phyloP scores from a whole-genome alignment of 2,888 invertebrate genomes.

The Acrobasis suavella region DNA sequence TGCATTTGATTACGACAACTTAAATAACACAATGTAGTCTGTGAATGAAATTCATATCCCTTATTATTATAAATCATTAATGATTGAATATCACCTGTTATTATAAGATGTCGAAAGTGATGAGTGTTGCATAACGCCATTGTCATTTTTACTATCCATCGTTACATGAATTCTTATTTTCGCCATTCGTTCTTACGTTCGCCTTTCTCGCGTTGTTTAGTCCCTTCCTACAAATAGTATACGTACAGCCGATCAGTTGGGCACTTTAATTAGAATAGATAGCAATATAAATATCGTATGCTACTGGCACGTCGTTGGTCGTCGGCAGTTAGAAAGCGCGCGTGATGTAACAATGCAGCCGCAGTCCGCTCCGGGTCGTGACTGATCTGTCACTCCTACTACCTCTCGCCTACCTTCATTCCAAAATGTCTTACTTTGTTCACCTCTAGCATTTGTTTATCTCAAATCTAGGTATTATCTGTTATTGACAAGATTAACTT shows the following conservation, averaged over 20 bases:
- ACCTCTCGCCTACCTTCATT: constrained; percentile 38
- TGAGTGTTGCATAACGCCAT: constrained; percentile 63
- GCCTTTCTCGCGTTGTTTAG: constrained; percentile 31
- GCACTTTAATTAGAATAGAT: constrained; percentile 67
- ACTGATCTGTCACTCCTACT: constrained; percentile 55
- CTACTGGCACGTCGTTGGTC: constrained; percentile 40
- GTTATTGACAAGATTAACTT: constrained; percentile 24
- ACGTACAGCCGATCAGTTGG: constrained; percentile 42
- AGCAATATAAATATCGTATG: constrained; percentile 67
- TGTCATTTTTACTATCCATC: constrained; percentile 50
- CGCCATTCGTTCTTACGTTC: constrained; percentile 28
- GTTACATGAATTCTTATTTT: neutral
- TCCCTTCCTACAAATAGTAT: constrained; percentile 8
- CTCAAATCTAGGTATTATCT: constrained; percentile 19
- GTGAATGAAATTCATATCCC: constrained; percentile 32
- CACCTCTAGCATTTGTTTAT: constrained; percentile 21
- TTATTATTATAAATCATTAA: constrained; percentile 42
- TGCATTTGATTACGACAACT: constrained; percentile 45
- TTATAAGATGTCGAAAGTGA: constrained; percentile 63
- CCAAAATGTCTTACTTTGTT: constrained; percentile 40
- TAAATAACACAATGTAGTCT: constrained; percentile 34
- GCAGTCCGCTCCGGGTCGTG: constrained; percentile 55
- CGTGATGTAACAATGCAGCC: constrained; percentile 66
- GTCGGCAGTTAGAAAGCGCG: constrained; percentile 66
- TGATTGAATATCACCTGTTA: constrained; percentile 50